Conservation (phyloP, 2,113 vertebrate genomes). For the Cheirogaleus medius region DNA sequence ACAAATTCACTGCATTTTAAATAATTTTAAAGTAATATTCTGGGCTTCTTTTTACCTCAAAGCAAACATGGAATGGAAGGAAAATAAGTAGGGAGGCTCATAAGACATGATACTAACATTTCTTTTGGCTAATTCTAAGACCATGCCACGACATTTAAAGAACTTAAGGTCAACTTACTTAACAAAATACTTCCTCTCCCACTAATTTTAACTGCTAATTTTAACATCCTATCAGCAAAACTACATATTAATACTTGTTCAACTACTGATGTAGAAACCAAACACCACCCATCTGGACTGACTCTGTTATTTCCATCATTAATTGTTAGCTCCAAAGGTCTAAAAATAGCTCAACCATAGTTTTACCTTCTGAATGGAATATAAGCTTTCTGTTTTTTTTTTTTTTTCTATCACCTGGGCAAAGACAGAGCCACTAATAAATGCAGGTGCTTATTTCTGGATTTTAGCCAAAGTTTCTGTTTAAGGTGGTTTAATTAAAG, state of each 20-base stretch:
- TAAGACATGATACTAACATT: background rate
- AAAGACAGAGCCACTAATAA: conserved; percentile 2
- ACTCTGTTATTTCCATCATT: conserved; percentile 50
- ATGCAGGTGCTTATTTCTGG: conserved; percentile 41
- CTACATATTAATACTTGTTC: background rate
- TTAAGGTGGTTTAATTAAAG: background rate
- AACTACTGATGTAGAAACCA: background rate
- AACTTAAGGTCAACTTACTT: conserved; percentile 24
- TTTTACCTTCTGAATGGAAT: background rate
- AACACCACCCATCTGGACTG: background rate
- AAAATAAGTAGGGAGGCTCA: background rate
- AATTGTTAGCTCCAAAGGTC: conserved; percentile 55
- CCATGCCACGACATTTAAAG: conserved; percentile 5
- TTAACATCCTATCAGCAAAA: conserved; percentile 53
- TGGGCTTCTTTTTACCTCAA: background rate
- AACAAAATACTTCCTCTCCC: conserved; percentile 46
- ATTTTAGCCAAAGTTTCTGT: background rate
- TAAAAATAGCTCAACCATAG: conserved; percentile 47
- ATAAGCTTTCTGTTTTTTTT: background rate
- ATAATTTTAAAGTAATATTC: background rate
- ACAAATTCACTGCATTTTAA: background rate
- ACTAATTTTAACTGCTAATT: conserved; percentile 66
- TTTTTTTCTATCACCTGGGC: background rate
- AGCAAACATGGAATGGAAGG: background rate
- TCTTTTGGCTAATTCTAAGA: conserved; percentile 34